A percentile compares a stretch with the other conserved stretches of the same genome.
phyloP scores from a whole-genome alignment of 2,797 vertebrate species.

The Australoheros facetus region DNA sequence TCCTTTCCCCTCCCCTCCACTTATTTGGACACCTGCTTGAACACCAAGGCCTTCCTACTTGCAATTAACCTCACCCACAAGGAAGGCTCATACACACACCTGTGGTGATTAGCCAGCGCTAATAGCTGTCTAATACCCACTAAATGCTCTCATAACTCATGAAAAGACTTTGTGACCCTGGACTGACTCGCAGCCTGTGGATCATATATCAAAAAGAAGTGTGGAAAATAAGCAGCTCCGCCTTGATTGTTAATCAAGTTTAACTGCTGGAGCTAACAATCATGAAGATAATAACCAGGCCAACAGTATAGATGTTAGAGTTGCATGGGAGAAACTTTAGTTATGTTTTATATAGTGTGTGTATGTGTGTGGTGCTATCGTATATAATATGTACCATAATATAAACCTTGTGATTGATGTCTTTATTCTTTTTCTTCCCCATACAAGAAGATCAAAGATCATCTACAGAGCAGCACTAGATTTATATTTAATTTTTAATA shows the following conservation, averaged over 20 bases:
- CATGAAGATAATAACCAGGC: background rate
- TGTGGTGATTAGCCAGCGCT: constrained; percentile 65
- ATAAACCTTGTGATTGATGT: background rate
- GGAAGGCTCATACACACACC: constrained; percentile 51
- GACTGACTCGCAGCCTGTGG: constrained; percentile 46
- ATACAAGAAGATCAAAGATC: background rate
- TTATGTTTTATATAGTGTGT: constrained; percentile 6
- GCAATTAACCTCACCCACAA: constrained; percentile 67
- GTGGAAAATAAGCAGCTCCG: constrained; percentile 59
- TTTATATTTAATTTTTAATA: no score
- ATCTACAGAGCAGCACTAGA: no score
- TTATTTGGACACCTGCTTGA: constrained; percentile 24
- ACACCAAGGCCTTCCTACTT: constrained; percentile 46
- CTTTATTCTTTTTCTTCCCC: background rate
- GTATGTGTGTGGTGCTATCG: background rate
- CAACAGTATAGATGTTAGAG: background rate
- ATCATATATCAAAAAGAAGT: constrained; percentile 62
- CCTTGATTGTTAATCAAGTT: constrained; percentile 60
- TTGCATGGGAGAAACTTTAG: background rate
- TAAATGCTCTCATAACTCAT: constrained; percentile 74
- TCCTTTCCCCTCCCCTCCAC: constrained; percentile 14
- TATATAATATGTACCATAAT: background rate
- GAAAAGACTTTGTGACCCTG: constrained; percentile 63
- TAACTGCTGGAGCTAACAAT: constrained; percentile 28
- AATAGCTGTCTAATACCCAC: constrained; percentile 63